These are phyloP conservation scores for Nothoprocta pentlandii DNA, from an alignment of 2,113 vertebrate species.

Conservation along the genomic window DNA sequence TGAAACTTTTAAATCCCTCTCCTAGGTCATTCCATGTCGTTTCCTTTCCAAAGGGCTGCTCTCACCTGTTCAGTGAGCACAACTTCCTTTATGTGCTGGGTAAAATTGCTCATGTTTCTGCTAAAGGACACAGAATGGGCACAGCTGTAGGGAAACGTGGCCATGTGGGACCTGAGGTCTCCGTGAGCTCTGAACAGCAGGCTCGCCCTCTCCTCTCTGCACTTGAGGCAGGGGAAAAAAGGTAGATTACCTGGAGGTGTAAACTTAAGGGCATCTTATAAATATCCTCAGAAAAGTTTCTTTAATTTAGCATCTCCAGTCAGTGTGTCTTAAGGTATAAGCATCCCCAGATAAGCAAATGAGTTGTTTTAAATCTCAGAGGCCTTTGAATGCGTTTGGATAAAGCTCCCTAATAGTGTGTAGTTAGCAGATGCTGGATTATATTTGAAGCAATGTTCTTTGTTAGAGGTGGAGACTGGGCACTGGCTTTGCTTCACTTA, in stretches of 20 bases:
- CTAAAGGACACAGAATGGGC: background rate
- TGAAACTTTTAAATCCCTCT: background rate
- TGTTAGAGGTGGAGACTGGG: background rate
- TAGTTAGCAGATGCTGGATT: background rate
- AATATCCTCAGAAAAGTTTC: background rate
- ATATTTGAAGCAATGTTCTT: background rate
- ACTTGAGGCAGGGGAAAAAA: background rate
- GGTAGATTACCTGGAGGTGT: background rate
- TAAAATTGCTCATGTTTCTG: background rate
- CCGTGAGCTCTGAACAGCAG: too few relatives aligned
- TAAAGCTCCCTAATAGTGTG: background rate
- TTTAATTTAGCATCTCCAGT: background rate
- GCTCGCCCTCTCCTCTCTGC: background rate
- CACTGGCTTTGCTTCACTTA: background rate
- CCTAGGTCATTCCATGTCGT: background rate
- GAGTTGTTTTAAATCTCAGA: background rate
- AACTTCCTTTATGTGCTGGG: background rate
- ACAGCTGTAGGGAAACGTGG: accelerated
- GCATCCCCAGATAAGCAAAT: background rate
- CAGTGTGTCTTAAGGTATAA: background rate
- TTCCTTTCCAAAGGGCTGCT: conserved; percentile 1
- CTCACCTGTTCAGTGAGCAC: background rate
- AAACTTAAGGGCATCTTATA: background rate
- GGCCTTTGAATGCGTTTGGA: background rate
- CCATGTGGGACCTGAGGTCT: background rate